Base-by-base conservation (phyloP, 2,888 invertebrate genomes). In the Himalopsyche anomala region DNA sequence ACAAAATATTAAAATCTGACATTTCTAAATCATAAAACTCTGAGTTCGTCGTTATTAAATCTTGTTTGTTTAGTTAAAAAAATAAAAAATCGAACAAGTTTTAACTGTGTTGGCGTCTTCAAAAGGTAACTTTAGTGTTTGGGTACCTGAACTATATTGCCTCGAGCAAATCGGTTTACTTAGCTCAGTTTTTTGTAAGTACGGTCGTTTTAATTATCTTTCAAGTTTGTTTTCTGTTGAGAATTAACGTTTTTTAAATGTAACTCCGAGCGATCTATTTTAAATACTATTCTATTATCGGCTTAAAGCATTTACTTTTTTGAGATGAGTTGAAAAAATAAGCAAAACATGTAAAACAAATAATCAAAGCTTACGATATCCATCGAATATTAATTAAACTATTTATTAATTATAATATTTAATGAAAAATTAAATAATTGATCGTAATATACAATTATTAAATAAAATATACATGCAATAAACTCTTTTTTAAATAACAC, bases 131-230 rank as follows among this genome's bases (percentile, higher is more conserved):
- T 51, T 28, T 40, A 80, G 4, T 42, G n/a, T 38, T 55, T 82
- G 40, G 56, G 36, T 82, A 55, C 82, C 82, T 82, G 56, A 36
- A n/a, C 51, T 85, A 19, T 85, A 36, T 85, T 19, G 87, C 87
- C 85, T 80, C 36, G 69, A 85, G 84, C 87, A 54, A 85, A 80
- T 83, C 51, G 82, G 62, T 62, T 51, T 74, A 69, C 81, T 81
- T 80, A 56, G 56, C 28, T 86, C 36, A 45, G 28, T 81, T 84
- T 87, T 85, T 87, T 87, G 51, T 81, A 81, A 51, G 40, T 40
- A 38, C 45, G 55, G 55, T 56, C 62, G 56, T 82, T 80, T 87
- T 87, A 86, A 86, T 87, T 87, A 87, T 80, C 84, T 87, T 84
- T 87, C 38, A 12, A 74, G 74, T 74, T 74, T 74, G 74, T 74